These are phyloP conservation scores for Xestoiulus laeticollis DNA, from an alignment of 2,888 invertebrate genomes.

Conservation along the genomic window DNA sequence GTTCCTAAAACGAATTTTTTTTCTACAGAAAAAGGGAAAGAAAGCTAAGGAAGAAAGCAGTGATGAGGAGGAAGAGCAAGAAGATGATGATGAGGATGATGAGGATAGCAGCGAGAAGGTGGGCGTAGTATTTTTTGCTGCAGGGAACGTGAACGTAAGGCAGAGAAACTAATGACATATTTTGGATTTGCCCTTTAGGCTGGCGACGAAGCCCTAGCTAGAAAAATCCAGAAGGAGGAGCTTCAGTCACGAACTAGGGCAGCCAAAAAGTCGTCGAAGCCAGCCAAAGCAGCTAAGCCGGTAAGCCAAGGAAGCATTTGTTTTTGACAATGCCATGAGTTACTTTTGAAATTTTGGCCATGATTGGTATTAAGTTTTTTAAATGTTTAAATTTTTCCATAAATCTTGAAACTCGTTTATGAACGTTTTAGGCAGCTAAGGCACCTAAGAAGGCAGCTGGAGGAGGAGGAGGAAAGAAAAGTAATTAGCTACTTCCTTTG, in stretches of 20 bases:
- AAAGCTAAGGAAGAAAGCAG: slow-evolving; percentile 66
- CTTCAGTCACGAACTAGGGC: slow-evolving; percentile 52
- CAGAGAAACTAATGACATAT: neutral
- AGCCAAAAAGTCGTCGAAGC: slow-evolving; percentile 42
- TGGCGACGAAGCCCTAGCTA: slow-evolving; percentile 61
- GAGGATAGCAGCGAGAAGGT: slow-evolving; percentile 7
- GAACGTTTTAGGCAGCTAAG: neutral
- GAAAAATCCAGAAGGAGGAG: slow-evolving; percentile 61
- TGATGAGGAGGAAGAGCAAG: slow-evolving; percentile 66
- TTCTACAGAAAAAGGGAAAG: slow-evolving; percentile 39
- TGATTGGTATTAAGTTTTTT: no score
- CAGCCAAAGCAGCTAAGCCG: neutral
- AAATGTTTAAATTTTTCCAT: neutral
- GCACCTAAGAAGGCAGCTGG: neutral
- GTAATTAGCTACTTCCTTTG: neutral
- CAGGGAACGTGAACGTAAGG: neutral
- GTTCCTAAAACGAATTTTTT: neutral
- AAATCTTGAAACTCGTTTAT: neutral
- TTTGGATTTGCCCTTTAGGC: slow-evolving; percentile 50
- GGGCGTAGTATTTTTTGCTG: neutral
- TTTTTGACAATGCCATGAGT: neutral
- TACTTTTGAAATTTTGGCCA: no score
- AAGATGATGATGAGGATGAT: slow-evolving; percentile 63
- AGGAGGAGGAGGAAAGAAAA: neutral
- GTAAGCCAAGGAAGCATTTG: neutral